Evolutionary conservation across 2,888 invertebrate species (phyloP), one percentile per base, ranked within the genome.

Genomic region (Sinohyriopsis cumingii): DNA sequence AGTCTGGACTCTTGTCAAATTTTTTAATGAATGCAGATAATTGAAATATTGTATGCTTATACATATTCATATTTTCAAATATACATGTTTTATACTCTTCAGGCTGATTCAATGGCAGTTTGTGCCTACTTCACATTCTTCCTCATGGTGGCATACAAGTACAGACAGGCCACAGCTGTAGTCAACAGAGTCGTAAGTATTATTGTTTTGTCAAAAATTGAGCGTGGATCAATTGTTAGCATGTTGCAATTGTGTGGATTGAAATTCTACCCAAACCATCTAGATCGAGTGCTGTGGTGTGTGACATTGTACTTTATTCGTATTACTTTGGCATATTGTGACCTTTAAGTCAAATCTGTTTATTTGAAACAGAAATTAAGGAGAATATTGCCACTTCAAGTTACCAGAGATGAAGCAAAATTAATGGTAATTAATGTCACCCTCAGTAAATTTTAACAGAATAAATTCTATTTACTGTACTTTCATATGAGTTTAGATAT

Each of bases 61-160:
- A 45, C 3, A 45, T 45, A 12, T 3, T 45, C 45, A 12, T 45
- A 45, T 45, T 45, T 12, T 45, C 12, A 61, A 22, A 61, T 20
- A 6, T 22, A 22, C 61, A 25, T n/a, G 57, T 33, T 12, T 64
- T 5, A 33, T 45, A 28, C 53, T 28, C 76, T 82, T 61, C 79
- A 89, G 89, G 88, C 86, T 28, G 89, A 89, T 67, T 77, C 84
- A 0, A 86, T 83, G 82, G 82, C 89, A 7, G 84, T 89, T 53
- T 84, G 87, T 76, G 81, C 88, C 9, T 89, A 89, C 71, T 88
- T 89, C 77, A 84, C 85, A 62, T 87, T 82, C 66, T 88, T 89
- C 82, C 86, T 89, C 73, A 89, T 89, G 88, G 78, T 87, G 59
- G 89, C 87, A 20, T 89, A 86, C 82, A 89, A 89, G 78, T 89